phyloP scores from a whole-genome alignment of 2,888 invertebrate species.

The Sceliomorpha sp. region DNA sequence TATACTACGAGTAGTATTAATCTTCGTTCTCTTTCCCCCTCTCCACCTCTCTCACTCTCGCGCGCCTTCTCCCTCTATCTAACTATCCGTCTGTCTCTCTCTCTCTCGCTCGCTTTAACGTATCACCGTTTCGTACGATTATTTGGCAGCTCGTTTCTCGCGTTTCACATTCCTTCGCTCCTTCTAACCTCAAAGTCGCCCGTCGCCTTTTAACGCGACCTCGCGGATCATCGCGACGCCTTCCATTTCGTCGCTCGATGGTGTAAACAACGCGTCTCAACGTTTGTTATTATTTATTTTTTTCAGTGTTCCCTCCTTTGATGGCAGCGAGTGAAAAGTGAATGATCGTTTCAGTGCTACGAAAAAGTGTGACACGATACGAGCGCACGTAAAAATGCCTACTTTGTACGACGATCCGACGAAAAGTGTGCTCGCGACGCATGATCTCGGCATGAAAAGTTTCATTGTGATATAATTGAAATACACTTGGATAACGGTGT shows the following conservation, averaged over 20 bases:
- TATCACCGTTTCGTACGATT: too few relatives aligned
- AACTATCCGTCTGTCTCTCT: too few relatives aligned
- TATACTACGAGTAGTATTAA: too few relatives aligned
- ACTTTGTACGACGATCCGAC: slow-evolving; percentile 51
- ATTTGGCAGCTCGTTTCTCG: slow-evolving; percentile 10
- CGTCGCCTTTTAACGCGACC: slow-evolving; percentile 25
- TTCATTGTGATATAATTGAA: slow-evolving; percentile 47
- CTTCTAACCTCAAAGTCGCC: slow-evolving; percentile 39
- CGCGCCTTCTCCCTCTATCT: too few relatives aligned
- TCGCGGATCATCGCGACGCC: too few relatives aligned
- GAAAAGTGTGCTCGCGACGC: slow-evolving; percentile 48
- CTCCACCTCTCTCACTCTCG: too few relatives aligned
- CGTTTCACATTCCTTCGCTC: slow-evolving; percentile 14
- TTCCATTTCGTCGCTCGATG: too few relatives aligned
- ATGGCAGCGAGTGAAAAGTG: slow-evolving; percentile 38
- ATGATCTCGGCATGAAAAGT: slow-evolving; percentile 42
- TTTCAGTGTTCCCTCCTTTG: slow-evolving; percentile 41
- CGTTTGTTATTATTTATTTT: too few relatives aligned
- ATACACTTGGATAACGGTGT: slow-evolving; percentile 57
- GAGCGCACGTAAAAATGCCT: slow-evolving; percentile 48
- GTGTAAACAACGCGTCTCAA: too few relatives aligned
- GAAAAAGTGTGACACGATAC: slow-evolving; percentile 52
- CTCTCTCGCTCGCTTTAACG: too few relatives aligned
- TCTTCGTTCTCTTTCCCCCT: too few relatives aligned
- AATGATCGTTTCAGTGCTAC: slow-evolving; percentile 45